Evolutionary conservation across 2,888 invertebrate genomes (phyloP).

Genomic region (Molorchus minor): DNA sequence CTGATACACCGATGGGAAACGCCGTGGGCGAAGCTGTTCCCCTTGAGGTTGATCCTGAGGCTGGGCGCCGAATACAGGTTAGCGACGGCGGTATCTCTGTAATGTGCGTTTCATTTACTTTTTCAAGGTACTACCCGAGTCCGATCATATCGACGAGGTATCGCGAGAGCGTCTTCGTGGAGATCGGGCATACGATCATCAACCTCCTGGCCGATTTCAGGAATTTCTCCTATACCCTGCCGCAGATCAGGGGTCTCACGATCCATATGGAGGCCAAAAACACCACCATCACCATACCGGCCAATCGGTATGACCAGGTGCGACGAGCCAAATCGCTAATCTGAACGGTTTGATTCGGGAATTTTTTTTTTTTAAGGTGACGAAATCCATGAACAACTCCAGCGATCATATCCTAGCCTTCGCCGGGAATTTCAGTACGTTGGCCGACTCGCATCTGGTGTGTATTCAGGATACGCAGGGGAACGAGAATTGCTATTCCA

Average conservation of each 20-base stretch:
- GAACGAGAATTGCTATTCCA: constrained; percentile 80
- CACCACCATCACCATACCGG: constrained; percentile 79
- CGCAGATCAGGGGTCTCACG: constrained; percentile 77
- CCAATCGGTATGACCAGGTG: constrained; percentile 76
- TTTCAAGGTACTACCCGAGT: constrained; percentile 76
- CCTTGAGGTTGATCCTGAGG: constrained; percentile 76
- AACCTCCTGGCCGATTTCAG: constrained; percentile 87
- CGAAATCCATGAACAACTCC: constrained; percentile 80
- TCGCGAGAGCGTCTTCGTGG: constrained; percentile 81
- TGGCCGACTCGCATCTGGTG: constrained; percentile 87
- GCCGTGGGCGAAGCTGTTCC: constrained; percentile 85
- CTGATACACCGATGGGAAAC: constrained; percentile 82
- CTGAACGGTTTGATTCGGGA: not conserved
- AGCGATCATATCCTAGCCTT: constrained; percentile 87
- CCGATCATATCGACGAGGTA: constrained; percentile 81
- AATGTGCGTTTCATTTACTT: not conserved
- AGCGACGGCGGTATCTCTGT: not conserved
- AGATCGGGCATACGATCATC: constrained; percentile 89
- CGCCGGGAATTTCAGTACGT: constrained; percentile 79
- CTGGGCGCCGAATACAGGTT: constrained; percentile 82
- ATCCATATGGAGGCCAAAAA: constrained; percentile 86
- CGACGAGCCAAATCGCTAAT: not conserved
- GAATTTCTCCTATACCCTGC: constrained; percentile 82
- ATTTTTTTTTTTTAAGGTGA: constrained; percentile 62
- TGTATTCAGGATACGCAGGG: constrained; percentile 79